These are phyloP conservation scores for Acanthaster planci DNA, from an alignment of 35 echinoderm and acorn worm species.

Conservation along the genomic window DNA sequence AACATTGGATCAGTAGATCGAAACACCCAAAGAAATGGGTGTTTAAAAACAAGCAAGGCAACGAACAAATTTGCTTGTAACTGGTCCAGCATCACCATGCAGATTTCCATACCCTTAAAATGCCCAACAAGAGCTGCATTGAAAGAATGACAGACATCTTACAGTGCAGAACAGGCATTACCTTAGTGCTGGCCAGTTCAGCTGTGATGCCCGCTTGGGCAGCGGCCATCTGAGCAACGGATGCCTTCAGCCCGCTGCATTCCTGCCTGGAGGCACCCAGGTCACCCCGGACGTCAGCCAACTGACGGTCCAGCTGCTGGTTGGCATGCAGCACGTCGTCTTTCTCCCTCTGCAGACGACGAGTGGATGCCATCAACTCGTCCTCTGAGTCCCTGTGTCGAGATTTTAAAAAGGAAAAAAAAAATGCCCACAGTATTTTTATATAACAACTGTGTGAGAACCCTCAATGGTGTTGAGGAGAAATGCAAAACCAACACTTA, in stretches of 20 bases:
- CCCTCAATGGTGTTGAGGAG: no score
- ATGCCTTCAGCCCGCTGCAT: conserved; percentile 52
- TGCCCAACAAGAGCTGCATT: background rate
- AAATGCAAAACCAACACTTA: no score
- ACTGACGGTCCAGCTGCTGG: conserved; percentile 20
- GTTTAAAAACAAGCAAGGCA: no score
- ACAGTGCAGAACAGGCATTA: background rate
- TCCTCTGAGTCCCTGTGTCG: conserved; percentile 62
- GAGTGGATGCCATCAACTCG: conserved; percentile 25
- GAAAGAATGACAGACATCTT: background rate
- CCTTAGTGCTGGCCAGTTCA: conserved; percentile 50
- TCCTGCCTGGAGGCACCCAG: conserved; percentile 57
- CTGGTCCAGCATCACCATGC: no score
- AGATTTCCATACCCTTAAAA: no score
- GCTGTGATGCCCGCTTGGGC: conserved; percentile 57
- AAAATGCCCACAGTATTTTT: no score
- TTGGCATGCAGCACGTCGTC: conserved; percentile 51
- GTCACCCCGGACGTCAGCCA: conserved; percentile 47
- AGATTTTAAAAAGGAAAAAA: no score
- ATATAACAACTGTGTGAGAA: no score
- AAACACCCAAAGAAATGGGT: no score
- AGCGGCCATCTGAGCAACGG: conserved; percentile 66
- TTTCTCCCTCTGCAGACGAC: conserved; percentile 47
- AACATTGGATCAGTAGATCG: no score
- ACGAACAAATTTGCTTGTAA: no score